A percentile compares a stretch with the other conserved stretches of the same genome.
These are phyloP conservation scores for Myxocyprinus asiaticus DNA, from an alignment of 2,113 vertebrate species.

Conservation along the genomic window DNA sequence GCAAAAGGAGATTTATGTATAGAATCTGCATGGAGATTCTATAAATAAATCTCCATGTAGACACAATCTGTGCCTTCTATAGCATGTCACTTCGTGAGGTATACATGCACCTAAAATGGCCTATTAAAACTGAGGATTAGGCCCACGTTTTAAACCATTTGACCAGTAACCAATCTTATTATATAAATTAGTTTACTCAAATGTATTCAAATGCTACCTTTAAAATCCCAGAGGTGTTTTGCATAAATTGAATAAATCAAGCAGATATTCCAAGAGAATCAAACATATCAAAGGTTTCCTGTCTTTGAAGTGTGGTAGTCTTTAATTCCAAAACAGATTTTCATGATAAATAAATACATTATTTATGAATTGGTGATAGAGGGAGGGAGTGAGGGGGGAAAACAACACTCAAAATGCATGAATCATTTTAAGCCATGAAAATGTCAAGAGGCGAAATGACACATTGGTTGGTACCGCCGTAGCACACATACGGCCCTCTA, in stretches of 20 bases:
- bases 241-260: conserved; percentile 83
- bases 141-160: conserved; percentile 67
- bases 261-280: conserved; percentile 74
- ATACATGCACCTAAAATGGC: conserved; percentile 66
- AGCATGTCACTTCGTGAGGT: conserved; percentile 63
- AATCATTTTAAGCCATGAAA: conserved; percentile 75
- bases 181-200: conserved; percentile 79
- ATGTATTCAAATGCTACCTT: conserved; percentile 82
- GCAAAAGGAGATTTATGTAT: conserved; percentile 40
- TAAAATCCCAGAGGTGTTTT: conserved; percentile 79
- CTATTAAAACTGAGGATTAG: conserved; percentile 70
- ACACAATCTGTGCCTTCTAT: conserved; percentile 60
- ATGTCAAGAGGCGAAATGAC: conserved; percentile 76
- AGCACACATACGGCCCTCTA: conserved; percentile 62
- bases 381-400: conserved; percentile 29
- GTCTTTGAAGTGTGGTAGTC: conserved; percentile 80
- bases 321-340: conserved; percentile 84
- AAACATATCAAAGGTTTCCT: conserved; percentile 83
- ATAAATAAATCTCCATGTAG: conserved; percentile 58
- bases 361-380: conserved; percentile 74
- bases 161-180: conserved; percentile 75
- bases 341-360: conserved; percentile 83
- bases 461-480: conserved; percentile 57
- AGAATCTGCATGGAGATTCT: background rate
- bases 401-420: conserved; percentile 77